Evolutionary conservation across 2,113 vertebrate genomes (phyloP), one percentile per base, ranked within the genome.

Genomic region (Irena cyanogastra): DNA sequence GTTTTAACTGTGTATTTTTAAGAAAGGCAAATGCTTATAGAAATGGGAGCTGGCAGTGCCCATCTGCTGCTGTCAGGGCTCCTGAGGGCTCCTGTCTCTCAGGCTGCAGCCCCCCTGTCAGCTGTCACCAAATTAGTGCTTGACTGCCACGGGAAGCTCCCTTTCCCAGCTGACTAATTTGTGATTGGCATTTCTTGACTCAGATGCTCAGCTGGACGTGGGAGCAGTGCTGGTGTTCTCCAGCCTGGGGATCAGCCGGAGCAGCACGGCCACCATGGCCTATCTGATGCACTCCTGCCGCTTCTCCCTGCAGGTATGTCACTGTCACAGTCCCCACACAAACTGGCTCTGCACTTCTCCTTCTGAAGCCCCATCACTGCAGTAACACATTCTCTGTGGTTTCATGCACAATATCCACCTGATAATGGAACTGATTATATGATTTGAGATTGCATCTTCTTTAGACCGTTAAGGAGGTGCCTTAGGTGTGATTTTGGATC

Each of bases 221-320:
- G 97, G 95, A 74, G 98, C 97, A 3, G 95, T 98, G 44, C 93
- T 99, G 95, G 93, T 99, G 39, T 97, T 97, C 93, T 99, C 99
- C 68, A 98, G 77, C 13, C 82, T 93, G 63, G 99, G 99, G 31
- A 96, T 98, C 44, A 99, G 98, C 89, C 97, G 98, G 23, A 98
- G 98, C 96, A 98, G 98, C 57, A 90, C 98, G 0, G 95, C 74
- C 5, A 45, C 95, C 49, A 90, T 99, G 31, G 98, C 99, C 31
- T 99, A 98, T 37, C 97, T 99, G 23, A 98, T 99, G 81, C 96
- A 98, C 39, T 89, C 81, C 28, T 95, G 97, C 4, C 94, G 95
- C 89, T 98, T 98, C 71, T 97, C 98, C 69, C 96, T 99, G 75
- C 94, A 98, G 98, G 99, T 97, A 94, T 21, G 76, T 30, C 74